These are phyloP conservation scores for Lordiphosa fenestrarum DNA, from an alignment of 2,888 invertebrate genomes.

Conservation along the genomic window DNA sequence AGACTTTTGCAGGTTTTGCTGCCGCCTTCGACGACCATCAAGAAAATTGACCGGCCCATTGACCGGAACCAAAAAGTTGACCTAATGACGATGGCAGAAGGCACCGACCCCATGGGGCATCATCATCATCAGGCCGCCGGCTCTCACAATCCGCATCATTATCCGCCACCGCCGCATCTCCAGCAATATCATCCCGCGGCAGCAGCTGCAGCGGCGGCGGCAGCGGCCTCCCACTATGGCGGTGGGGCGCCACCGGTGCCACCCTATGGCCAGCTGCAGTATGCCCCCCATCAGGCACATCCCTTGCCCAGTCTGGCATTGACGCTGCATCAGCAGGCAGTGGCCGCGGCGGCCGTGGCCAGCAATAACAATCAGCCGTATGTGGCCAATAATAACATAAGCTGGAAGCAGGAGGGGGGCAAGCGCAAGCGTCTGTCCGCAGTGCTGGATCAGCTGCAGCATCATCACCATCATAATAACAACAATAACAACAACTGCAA, in stretches of 20 bases:
- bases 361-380: constrained; percentile 83
- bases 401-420: constrained; percentile 83
- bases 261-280: constrained; percentile 44
- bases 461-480: constrained; percentile 82
- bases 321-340: constrained; percentile 74
- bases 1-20: constrained; percentile 35
- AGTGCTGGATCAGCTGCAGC: constrained; percentile 88
- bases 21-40: constrained; percentile 3
- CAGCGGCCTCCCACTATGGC: constrained; percentile 27
- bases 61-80: constrained; percentile 72
- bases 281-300: constrained; percentile 32
- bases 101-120: constrained; percentile 84
- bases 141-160: constrained; percentile 77
- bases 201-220: constrained; percentile 28
- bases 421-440: constrained; percentile 90
- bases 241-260: constrained; percentile 17
- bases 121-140: constrained; percentile 76
- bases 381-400: constrained; percentile 84
- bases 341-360: constrained; percentile 65
- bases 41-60: constrained; percentile 13
- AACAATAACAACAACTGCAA: constrained; percentile 78
- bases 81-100: constrained; percentile 89
- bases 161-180: constrained; percentile 50
- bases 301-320: constrained; percentile 70
- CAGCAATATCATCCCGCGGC: constrained; percentile 22